These are phyloP conservation scores for Heliangelus exortis DNA, from an alignment of 2,797 vertebrate species.

Conservation along the genomic window DNA sequence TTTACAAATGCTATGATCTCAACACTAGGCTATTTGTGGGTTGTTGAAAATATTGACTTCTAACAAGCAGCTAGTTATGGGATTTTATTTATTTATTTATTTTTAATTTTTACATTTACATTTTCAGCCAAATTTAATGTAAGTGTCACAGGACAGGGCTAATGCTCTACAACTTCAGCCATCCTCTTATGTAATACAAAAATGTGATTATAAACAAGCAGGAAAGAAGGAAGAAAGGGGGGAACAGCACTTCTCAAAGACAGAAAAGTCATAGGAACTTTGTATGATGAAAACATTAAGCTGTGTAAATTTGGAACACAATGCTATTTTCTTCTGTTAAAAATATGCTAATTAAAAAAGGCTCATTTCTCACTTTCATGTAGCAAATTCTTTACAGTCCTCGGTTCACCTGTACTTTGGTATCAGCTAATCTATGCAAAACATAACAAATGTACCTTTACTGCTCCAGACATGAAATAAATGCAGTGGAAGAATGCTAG, in stretches of 20 bases:
- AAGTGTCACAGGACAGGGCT: neutral
- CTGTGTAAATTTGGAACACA: neutral
- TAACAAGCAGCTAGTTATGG: neutral
- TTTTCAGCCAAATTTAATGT: neutral
- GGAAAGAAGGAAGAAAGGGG: neutral
- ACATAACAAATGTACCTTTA: neutral
- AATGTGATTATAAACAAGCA: neutral
- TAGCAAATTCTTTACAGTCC: neutral
- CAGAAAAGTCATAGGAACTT: neutral
- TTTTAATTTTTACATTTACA: neutral
- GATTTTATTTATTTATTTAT: neutral
- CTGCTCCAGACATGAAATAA: neutral
- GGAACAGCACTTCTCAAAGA: neutral
- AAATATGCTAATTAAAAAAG: neutral
- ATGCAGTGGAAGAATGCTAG: neutral
- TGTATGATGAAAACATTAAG: neutral
- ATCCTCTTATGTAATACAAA: constrained; percentile 5
- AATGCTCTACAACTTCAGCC: neutral
- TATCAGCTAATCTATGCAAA: neutral
- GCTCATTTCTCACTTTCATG: neutral
- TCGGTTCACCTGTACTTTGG: neutral
- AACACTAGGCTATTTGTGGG: neutral
- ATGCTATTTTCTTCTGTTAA: neutral
- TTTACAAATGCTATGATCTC: constrained; percentile 50
- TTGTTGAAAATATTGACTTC: neutral